Conservation (phyloP, 1,140 invertebrate species). For the Rhysida immarginata region DNA sequence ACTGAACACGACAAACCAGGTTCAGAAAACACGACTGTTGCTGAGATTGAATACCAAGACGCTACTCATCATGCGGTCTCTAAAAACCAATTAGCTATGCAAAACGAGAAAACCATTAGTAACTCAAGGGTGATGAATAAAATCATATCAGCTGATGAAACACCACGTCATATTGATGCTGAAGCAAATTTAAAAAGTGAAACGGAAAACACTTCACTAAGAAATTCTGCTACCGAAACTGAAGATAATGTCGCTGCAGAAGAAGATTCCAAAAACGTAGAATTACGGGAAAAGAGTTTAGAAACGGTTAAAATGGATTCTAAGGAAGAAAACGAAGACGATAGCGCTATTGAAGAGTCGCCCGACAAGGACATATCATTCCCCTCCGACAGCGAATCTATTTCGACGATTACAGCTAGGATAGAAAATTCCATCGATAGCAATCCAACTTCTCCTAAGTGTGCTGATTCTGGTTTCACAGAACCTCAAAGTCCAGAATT, state of each 20-base stretch:
- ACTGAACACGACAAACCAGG: not conserved
- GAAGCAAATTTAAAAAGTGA: not conserved
- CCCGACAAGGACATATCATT: not conserved
- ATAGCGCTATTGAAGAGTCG: not conserved
- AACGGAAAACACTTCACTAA: not conserved
- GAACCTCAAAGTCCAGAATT: constrained; percentile 11
- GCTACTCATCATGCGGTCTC: no score
- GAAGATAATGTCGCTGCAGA: not conserved
- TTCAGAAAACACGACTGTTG: not conserved
- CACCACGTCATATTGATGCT: not conserved
- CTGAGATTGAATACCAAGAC: no score
- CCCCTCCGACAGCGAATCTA: not conserved
- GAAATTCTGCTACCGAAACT: not conserved
- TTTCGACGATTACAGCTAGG: no score
- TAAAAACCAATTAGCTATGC: not conserved
- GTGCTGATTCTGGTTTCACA: constrained; percentile 11
- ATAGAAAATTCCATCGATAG: constrained; percentile 4
- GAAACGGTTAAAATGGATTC: no score
- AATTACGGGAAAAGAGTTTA: not conserved
- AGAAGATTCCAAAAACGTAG: not conserved
- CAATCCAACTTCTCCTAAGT: not conserved
- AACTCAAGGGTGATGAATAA: not conserved
- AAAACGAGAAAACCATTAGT: not conserved
- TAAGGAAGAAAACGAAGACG: not conserved
- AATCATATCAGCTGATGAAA: not conserved